These are phyloP conservation scores for Anguilla marmorata DNA, from an alignment of 2,797 vertebrate species.

Conservation along the genomic window DNA sequence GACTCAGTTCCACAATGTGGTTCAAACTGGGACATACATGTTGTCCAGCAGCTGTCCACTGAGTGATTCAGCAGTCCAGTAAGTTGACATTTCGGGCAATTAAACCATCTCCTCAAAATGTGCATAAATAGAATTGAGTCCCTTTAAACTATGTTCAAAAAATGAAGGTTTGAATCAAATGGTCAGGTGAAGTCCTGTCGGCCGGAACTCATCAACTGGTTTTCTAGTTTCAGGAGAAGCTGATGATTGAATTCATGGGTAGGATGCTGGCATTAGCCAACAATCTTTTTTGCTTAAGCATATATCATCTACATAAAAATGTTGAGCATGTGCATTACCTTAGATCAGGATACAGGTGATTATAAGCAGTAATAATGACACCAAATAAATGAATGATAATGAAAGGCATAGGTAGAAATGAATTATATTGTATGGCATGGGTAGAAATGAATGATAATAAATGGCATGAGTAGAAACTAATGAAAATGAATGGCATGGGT, in stretches of 20 bases:
- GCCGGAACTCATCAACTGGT: constrained; percentile 80
- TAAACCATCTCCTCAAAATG: constrained; percentile 41
- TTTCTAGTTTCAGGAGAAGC: constrained; percentile 76
- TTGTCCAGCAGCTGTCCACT: constrained; percentile 66
- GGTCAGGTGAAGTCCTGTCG: constrained; percentile 61
- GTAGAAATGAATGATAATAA: neutral
- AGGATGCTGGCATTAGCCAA: neutral
- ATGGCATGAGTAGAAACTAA: neutral
- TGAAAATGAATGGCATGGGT: neutral
- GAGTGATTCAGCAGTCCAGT: constrained; percentile 40
- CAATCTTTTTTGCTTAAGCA: neutral
- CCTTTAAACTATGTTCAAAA: constrained; percentile 26
- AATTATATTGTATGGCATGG: neutral
- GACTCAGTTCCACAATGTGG: constrained; percentile 62
- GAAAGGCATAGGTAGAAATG: neutral
- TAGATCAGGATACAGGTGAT: neutral
- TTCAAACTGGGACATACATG: constrained; percentile 71
- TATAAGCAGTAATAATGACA: neutral
- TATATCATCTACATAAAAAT: neutral
- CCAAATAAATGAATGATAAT: neutral
- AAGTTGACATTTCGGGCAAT: neutral
- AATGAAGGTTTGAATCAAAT: constrained; percentile 1
- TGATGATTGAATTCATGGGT: neutral
- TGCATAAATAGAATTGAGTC: constrained; percentile 41
- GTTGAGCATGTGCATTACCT: neutral